Evolutionary conservation across 2,797 vertebrate species (phyloP).

Genomic region (Gadopsis bispinosus): DNA sequence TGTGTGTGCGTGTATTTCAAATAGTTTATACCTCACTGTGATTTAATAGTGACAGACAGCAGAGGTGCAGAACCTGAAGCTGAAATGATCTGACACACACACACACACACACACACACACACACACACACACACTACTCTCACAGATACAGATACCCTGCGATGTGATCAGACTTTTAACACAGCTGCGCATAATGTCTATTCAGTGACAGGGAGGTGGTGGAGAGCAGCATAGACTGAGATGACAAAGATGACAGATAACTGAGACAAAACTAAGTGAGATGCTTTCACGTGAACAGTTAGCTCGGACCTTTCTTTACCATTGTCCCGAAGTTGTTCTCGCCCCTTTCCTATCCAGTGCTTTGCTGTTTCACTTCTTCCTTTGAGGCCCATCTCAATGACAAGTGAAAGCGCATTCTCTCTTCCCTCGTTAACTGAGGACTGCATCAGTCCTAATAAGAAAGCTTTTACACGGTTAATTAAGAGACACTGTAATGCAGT

Average conservation of each 20-base stretch:
- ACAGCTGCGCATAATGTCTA: constrained; percentile 81
- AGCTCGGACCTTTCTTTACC: constrained; percentile 49
- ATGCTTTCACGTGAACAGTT: constrained; percentile 56
- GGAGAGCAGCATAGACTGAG: constrained; percentile 44
- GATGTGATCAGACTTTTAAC: constrained; percentile 86
- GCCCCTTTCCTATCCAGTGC: constrained; percentile 47
- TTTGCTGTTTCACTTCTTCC: constrained; percentile 53
- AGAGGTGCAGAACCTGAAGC: constrained; percentile 69
- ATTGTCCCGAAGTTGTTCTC: constrained; percentile 54
- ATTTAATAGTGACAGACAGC: constrained; percentile 59
- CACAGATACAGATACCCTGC: constrained; percentile 68
- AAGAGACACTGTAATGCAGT: constrained; percentile 83
- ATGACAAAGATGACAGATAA: constrained; percentile 70
- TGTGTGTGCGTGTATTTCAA: constrained; percentile 35
- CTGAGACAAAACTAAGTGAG: constrained; percentile 59
- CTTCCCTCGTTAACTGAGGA: constrained; percentile 68
- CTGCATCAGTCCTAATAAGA: constrained; percentile 82
- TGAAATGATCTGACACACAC: constrained; percentile 55
- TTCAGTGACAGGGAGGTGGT: constrained; percentile 74
- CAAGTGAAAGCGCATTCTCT: constrained; percentile 68
- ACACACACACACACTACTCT: constrained; percentile 39
- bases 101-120: constrained; percentile 50
- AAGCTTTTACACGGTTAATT: constrained; percentile 86
- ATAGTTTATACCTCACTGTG: constrained; percentile 46
- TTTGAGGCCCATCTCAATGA: constrained; percentile 70